These are phyloP conservation scores for Amiota communis DNA, from an alignment of 2,888 invertebrate species.

Conservation along the genomic window DNA sequence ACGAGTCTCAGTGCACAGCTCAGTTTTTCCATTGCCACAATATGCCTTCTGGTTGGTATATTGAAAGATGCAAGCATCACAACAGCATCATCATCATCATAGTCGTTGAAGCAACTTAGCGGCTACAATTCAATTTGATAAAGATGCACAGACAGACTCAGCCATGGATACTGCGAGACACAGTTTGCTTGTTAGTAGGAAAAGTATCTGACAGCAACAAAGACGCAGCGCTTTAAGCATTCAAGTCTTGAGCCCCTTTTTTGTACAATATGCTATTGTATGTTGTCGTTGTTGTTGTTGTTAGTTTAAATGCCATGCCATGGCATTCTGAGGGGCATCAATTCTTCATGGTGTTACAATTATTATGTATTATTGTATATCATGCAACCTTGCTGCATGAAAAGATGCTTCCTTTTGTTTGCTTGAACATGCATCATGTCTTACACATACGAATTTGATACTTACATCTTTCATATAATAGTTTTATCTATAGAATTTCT, in stretches of 20 bases:
- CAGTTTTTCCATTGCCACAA: too few relatives aligned
- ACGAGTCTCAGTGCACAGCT: not conserved
- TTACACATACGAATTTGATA: not conserved
- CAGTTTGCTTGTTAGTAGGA: not conserved
- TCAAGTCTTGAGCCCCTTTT: too few relatives aligned
- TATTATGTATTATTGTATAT: not conserved
- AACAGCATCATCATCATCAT: not conserved
- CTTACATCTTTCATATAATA: not conserved
- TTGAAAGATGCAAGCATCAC: too few relatives aligned
- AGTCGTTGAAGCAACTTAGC: not conserved
- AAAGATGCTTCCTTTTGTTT: not conserved
- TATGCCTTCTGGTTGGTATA: too few relatives aligned
- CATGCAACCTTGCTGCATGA: not conserved
- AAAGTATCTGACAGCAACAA: not conserved
- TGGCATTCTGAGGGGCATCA: not conserved
- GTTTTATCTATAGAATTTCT: too few relatives aligned
- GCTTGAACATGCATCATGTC: not conserved
- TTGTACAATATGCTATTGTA: not conserved
- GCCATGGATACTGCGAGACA: not conserved
- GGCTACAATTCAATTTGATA: conserved; percentile 17
- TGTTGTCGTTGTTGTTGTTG: conserved; percentile 5
- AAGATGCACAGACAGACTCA: not conserved
- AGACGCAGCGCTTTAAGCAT: not conserved
- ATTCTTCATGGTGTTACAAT: not conserved
- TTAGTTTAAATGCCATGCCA: not conserved